These are phyloP conservation scores for Agonopterix subpropinquella DNA, from an alignment of 2,888 invertebrate genomes.

Conservation along the genomic window DNA sequence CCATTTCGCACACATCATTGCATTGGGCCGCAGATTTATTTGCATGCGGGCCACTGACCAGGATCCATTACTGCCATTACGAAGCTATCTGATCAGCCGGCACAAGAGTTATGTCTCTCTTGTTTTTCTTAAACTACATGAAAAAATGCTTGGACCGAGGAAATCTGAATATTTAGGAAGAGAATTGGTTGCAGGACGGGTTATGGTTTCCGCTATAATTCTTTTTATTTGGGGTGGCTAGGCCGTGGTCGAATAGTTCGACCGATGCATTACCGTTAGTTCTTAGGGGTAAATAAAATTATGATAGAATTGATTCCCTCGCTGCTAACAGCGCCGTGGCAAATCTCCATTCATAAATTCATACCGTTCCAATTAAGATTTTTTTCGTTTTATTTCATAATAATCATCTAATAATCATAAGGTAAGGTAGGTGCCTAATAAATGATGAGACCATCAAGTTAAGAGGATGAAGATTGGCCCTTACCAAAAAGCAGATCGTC, in stretches of 20 bases:
- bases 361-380: too few relatives aligned
- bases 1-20: conserved; percentile 77
- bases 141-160: conserved; percentile 52
- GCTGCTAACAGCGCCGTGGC: too few relatives aligned
- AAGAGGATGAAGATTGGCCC: not conserved
- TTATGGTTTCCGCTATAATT: conserved; percentile 65
- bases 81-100: conserved; percentile 69
- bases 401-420: too few relatives aligned
- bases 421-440: too few relatives aligned
- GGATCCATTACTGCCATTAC: conserved; percentile 75
- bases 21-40: conserved; percentile 75
- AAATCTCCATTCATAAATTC: too few relatives aligned
- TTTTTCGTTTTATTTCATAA: too few relatives aligned
- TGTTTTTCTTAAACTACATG: conserved; percentile 67
- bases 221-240: conserved; percentile 39
- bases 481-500: conserved; percentile 11
- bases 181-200: conserved; percentile 49
- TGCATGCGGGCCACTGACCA: conserved; percentile 77
- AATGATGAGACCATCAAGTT: too few relatives aligned
- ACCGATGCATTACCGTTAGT: not conserved
- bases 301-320: too few relatives aligned
- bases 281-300: not conserved
- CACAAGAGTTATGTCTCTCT: conserved; percentile 69
- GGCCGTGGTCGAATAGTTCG: not conserved
- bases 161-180: conserved; percentile 50